These are phyloP conservation scores for Drosophila pseudoananassae DNA, from an alignment of 1,140 invertebrate species.

Conservation along the genomic window DNA sequence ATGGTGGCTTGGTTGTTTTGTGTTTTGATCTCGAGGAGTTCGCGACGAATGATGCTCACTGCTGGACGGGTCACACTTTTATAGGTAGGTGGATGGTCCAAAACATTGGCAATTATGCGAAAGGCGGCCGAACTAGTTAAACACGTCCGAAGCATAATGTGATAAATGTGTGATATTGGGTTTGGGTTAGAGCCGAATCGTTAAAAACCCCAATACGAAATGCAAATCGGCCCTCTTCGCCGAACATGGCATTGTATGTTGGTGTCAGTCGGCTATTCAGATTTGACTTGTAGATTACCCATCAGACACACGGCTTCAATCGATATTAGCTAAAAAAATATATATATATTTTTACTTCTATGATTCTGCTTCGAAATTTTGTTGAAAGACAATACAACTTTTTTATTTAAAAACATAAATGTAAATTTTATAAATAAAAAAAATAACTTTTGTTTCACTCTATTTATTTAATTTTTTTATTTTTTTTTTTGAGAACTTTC, in stretches of 20 bases:
- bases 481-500: too few species aligned
- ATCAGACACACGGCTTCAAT: not conserved
- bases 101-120: constrained; percentile 6
- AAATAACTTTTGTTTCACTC: too few species aligned
- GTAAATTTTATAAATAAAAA: too few species aligned
- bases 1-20: constrained; percentile 40
- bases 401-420: too few species aligned
- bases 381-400: too few species aligned
- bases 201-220: constrained; percentile 23
- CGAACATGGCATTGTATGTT: constrained; percentile 9
- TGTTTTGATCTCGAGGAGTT: constrained; percentile 33
- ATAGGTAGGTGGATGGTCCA: constrained; percentile 18
- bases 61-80: constrained; percentile 9
- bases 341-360: not conserved
- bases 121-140: constrained; percentile 26
- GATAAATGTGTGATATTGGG: constrained; percentile 26
- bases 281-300: constrained; percentile 2
- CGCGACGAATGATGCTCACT: constrained; percentile 28
- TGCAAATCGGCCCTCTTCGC: constrained; percentile 18
- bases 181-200: constrained; percentile 18
- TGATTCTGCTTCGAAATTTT: not conserved
- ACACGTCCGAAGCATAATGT: constrained; percentile 28
- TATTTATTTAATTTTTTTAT: too few species aligned
- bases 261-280: not conserved
- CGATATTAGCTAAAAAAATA: not conserved